A percentile compares a stretch with the other conserved stretches of the same genome.
phyloP scores from a whole-genome alignment of 1,140 invertebrate species.

The Megalopta genalis region DNA sequence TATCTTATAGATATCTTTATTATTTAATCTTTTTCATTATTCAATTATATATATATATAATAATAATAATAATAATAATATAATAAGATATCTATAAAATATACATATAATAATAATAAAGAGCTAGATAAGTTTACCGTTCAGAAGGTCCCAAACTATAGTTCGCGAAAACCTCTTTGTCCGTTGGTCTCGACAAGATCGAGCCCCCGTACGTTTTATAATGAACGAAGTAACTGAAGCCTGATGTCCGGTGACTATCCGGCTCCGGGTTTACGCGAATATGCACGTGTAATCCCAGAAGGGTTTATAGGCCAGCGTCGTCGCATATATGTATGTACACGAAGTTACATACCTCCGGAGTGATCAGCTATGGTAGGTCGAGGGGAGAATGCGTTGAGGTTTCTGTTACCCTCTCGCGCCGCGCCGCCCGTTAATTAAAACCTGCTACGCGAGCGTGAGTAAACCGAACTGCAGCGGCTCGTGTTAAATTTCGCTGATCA shows the following conservation, averaged over 20 bases:
- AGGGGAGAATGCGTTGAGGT: constrained; percentile 47
- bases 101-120: no score
- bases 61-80: no score
- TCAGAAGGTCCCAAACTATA: no score
- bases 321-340: constrained; percentile 44
- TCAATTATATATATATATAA: no score
- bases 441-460: constrained; percentile 53
- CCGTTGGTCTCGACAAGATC: neutral
- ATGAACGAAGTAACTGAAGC: constrained; percentile 46
- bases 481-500: constrained; percentile 42
- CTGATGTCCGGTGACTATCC: constrained; percentile 47
- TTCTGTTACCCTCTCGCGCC: constrained; percentile 21
- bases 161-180: no score
- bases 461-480: constrained; percentile 30
- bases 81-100: no score
- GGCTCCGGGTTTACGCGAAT: constrained; percentile 65
- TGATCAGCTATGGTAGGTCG: constrained; percentile 47
- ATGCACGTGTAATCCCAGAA: constrained; percentile 72
- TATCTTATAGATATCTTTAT: no score
- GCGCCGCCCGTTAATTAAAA: constrained; percentile 73
- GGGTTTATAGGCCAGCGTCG: constrained; percentile 73
- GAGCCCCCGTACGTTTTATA: constrained; percentile 49
- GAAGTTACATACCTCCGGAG: constrained; percentile 61
- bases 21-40: no score
- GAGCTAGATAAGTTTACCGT: no score